Evolutionary conservation across 2,888 invertebrate species (phyloP), one percentile per base, ranked within the genome.

Genomic region (Machimus atricapillus): DNA sequence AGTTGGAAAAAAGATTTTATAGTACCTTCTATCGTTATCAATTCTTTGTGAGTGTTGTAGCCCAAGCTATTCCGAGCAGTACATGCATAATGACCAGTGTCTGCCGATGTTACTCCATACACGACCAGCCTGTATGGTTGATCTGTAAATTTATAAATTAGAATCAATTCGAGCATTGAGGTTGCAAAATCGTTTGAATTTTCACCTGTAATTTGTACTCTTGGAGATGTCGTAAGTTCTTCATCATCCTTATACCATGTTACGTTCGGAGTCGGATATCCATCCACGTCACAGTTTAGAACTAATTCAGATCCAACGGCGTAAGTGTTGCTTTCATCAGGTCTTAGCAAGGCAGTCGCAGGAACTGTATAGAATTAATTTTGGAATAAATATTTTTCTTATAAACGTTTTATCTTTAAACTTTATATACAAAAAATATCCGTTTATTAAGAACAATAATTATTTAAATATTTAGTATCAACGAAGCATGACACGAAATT

Each of bases 1-100:
- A 0, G 2, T n/a, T 31, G 43, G 6, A 5, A 40, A 31, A 14
- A 23, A 43, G 34, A 23, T 82, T 58, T 46, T 31, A 6, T 37
- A 8, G 93, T 93, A 97, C 98, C 97, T 94, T 96, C 95, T 58
- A 98, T 95, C 88, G 92, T 93, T 89, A 98, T 94, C 87, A 94
- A 93, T 66, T 96, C 93, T 37, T 94, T 94, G 90, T 95, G 95
- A 31, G 94, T 93, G 89, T 95, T 94, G 58, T 94, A 94, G 86
- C 95, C 95, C 92, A 95, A 95, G 0, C 94, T 93, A 93, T 98
- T 98, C 89, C 94, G 93, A 1, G 97, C 98, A 91, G 96, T 95
- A 92, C 98, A 98, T 82, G 95, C 94, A 92, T 98, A 98, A 89
- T 92, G 93, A 66, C 98, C 98, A 76, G 96, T 94, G 92, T 98